Evolutionary conservation across 2,113 vertebrate genomes (phyloP).

Genomic region (Elachura formosa): DNA sequence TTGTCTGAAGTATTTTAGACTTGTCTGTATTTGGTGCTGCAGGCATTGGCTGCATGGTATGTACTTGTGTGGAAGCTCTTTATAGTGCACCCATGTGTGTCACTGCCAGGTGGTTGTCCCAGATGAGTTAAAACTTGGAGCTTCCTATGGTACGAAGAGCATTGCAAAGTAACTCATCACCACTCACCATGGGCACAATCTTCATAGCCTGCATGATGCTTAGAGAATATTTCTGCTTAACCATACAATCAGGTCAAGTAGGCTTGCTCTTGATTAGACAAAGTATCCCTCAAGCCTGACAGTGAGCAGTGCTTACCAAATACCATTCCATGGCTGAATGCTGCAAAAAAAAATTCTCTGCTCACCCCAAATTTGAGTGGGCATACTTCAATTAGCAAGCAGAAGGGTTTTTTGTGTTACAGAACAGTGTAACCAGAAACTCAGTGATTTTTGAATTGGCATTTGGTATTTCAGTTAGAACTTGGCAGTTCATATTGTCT

Average conservation of each 20-base stretch:
- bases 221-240: neutral
- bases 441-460: neutral
- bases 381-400: neutral
- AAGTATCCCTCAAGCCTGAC: neutral
- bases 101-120: neutral
- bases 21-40: neutral
- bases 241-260: neutral
- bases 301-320: neutral
- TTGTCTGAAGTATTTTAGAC: neutral
- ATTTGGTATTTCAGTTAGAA: conserved; percentile 4
- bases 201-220: neutral
- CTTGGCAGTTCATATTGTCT: neutral
- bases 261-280: neutral
- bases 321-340: neutral
- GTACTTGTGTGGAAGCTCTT: neutral
- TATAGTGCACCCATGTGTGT: neutral
- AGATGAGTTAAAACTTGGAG: neutral
- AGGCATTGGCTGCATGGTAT: neutral
- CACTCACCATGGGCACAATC: neutral
- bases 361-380: neutral
- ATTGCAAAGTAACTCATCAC: neutral
- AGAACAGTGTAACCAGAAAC: neutral
- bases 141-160: neutral
- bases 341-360: neutral
- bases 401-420: neutral